Conservation (phyloP, 1,140 invertebrate species). For the Tetragonula clypearis region DNA sequence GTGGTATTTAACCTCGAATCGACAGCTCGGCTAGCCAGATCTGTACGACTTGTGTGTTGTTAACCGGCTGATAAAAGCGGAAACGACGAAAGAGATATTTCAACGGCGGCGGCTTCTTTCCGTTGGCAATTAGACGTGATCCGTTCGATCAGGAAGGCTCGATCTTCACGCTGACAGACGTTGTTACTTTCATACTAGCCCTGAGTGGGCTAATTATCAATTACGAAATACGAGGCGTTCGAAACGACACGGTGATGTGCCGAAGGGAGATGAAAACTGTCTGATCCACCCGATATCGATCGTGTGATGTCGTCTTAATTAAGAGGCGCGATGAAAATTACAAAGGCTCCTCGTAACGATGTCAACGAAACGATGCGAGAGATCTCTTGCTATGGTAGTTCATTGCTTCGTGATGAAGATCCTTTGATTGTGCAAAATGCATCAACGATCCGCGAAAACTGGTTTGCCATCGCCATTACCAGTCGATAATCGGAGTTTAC, state of each 20-base stretch:
- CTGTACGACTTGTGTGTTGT: not conserved
- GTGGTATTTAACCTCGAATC: not conserved
- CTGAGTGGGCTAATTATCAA: not conserved
- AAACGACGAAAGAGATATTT: not conserved
- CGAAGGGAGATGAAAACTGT: no score
- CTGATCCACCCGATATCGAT: not conserved
- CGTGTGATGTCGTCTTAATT: not conserved
- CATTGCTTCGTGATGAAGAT: not conserved
- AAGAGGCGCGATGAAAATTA: not conserved
- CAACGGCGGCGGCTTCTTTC: not conserved
- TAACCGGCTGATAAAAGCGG: not conserved
- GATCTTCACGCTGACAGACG: not conserved
- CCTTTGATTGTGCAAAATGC: not conserved
- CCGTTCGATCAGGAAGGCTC: not conserved
- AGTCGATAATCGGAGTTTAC: not conserved
- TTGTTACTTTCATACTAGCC: no score
- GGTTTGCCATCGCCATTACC: conserved; percentile 10
- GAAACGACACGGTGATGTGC: not conserved
- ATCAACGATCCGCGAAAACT: not conserved
- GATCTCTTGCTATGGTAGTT: not conserved
- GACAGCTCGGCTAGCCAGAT: not conserved
- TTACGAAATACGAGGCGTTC: not conserved
- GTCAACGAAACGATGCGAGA: no score
- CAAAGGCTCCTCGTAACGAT: not conserved
- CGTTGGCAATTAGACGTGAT: not conserved